Base-by-base conservation (phyloP, 2,797 vertebrate genomes). In the Schizothorax lantsangensis region DNA sequence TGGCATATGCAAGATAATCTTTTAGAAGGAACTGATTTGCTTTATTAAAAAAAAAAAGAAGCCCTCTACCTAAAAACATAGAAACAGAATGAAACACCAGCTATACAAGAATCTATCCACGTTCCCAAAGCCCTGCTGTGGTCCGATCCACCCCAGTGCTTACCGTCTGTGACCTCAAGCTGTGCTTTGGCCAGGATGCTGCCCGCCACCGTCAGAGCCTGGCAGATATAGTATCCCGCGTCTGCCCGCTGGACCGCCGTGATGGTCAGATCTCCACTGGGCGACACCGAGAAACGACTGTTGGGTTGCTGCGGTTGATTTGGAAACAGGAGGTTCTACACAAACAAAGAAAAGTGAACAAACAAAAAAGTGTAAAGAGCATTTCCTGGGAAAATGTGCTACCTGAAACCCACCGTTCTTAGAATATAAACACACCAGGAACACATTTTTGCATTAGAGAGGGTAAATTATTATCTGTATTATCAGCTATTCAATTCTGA, bases 141-240 rank as follows among this genome's bases (percentile, higher is more conserved):
- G 77, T 73, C 83, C 68, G 36, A 26, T 45, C 80, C 73, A 49
- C 78, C 69, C 38, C 77, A 49, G 26, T 62, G 91, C 97, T 96
- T 93, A 99, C 98, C 98, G 92, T 99, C 98, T 93, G 98, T 99
- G 94, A 99, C 98, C 95, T 99, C 98, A 95, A 99, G 96, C 92
- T 99, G 98, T 91, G 98, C 98, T 92, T 99, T 99, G 93, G 98
- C 98, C 89, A 99, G 96, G 92, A 99, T 99, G 92, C 98, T 99
- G 92, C 98, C 98, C 71, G 98, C 98, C 90, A 99, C 98, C 0
- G 98, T 99, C 90, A 99, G 94, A 1, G 98, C 98, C 94, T 99
- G 98, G 94, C 98, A 99, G 94, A 99, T 98, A 91, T 99, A 99
- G 94, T 98, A 99, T 75, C 98, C 98, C 0, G 96, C 96, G 74